Conservation (phyloP, 2,888 invertebrate species). For the Blastobasis adustella region DNA sequence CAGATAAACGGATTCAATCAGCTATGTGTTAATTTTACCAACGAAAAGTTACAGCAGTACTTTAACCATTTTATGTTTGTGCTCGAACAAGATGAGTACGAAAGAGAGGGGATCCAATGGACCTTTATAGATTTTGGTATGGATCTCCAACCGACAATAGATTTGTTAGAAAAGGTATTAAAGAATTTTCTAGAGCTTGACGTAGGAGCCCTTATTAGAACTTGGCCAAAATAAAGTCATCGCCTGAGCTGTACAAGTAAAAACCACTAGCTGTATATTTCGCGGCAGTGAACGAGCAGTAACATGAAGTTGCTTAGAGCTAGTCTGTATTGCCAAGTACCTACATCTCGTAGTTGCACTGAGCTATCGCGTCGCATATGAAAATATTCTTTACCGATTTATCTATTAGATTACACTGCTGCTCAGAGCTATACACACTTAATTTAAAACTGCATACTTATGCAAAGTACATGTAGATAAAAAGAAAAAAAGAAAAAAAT, state of each 20-base stretch:
- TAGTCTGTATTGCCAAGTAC: neutral
- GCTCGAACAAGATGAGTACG: conserved; percentile 96
- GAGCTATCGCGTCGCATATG: conserved; percentile 3
- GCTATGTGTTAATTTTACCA: conserved; percentile 97
- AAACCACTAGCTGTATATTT: conserved; percentile 32
- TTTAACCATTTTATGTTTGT: conserved; percentile 98
- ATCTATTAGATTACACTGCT: conserved; percentile 5
- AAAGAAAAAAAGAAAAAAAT: neutral
- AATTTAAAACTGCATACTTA: neutral
- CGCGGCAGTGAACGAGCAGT: neutral
- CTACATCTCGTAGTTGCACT: conserved; percentile 5
- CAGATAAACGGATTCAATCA: conserved; percentile 97
- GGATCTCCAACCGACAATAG: conserved; percentile 93
- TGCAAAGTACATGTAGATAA: neutral
- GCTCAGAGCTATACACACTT: neutral
- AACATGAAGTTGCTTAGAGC: neutral
- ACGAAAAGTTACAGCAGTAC: conserved; percentile 96
- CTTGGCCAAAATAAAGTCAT: conserved; percentile 44
- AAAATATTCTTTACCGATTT: conserved; percentile 1
- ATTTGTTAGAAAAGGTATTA: conserved; percentile 92
- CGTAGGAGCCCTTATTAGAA: conserved; percentile 42
- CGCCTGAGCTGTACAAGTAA: conserved; percentile 38
- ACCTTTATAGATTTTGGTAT: conserved; percentile 96
- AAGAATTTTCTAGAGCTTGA: conserved; percentile 38
- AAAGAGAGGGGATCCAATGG: conserved; percentile 93